Conservation (phyloP, 1,140 invertebrate genomes). For the Prorops nasuta region DNA sequence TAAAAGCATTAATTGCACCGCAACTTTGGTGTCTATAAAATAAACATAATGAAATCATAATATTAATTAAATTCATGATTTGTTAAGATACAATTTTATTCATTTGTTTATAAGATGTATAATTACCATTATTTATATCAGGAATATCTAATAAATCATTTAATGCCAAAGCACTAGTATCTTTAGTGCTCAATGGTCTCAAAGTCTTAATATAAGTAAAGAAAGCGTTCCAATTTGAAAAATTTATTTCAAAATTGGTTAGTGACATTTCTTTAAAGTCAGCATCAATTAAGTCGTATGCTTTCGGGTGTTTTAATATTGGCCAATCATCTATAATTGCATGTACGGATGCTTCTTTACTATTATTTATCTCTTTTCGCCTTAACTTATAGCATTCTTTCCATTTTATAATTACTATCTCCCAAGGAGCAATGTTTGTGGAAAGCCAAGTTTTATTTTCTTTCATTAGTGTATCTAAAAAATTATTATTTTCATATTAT, state of each 20-base stretch:
- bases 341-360: neutral
- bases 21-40: neutral
- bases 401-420: neutral
- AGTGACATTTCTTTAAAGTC: neutral
- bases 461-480: neutral
- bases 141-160: neutral
- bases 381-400: neutral
- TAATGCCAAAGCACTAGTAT: neutral
- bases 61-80: too few relatives aligned
- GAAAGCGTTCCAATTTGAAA: neutral
- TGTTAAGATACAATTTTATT: neutral
- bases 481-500: too few relatives aligned
- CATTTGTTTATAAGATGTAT: neutral
- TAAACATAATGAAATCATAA: too few relatives aligned
- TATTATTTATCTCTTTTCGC: neutral
- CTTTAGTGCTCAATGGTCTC: neutral
- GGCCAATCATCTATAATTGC: neutral
- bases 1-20: neutral
- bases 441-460: slow-evolving; percentile 1
- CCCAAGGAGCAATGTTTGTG: slow-evolving; percentile 7
- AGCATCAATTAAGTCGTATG: neutral
- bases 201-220: neutral
- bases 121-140: neutral
- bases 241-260: neutral
- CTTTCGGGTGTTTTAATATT: neutral